Conservation (phyloP, 2,888 invertebrate species). For the Tyria jacobaeae region DNA sequence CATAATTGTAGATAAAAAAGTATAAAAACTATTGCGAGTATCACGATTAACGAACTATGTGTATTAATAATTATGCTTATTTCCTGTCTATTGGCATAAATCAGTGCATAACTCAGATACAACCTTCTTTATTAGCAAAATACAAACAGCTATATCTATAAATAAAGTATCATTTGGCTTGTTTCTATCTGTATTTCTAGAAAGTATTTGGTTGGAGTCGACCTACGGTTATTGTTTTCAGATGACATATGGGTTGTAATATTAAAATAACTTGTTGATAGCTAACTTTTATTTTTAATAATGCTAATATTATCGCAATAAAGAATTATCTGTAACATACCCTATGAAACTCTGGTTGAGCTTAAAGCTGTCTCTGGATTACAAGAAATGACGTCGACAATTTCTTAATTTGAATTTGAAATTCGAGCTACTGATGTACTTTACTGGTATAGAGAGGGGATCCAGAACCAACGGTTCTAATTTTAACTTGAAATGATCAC, state of each 20-base stretch:
- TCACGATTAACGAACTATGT: conserved; percentile 1
- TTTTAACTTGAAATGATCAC: conserved; percentile 46
- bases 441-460: conserved; percentile 38
- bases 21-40: conserved; percentile 3
- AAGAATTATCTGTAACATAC: neutral
- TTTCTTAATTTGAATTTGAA: conserved; percentile 38
- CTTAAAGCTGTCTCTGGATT: neutral
- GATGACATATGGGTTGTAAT: too few relatives aligned
- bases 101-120: neutral
- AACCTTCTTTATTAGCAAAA: neutral
- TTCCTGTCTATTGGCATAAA: conserved; percentile 1
- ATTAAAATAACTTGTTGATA: too few relatives aligned
- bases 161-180: too few relatives aligned
- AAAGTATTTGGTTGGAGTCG: too few relatives aligned
- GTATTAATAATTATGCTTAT: neutral
- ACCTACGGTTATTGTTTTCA: too few relatives aligned
- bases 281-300: neutral
- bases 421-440: conserved; percentile 43
- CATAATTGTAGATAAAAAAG: neutral
- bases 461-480: conserved; percentile 34
- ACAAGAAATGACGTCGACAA: conserved; percentile 25
- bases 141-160: neutral
- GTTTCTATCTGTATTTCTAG: too few relatives aligned
- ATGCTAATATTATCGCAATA: neutral
- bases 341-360: neutral